Percentiles rank a stretch among this genome's conserved stretches.
phyloP scores from a whole-genome alignment of 2,113 vertebrate species.

The Rattus rattus region DNA sequence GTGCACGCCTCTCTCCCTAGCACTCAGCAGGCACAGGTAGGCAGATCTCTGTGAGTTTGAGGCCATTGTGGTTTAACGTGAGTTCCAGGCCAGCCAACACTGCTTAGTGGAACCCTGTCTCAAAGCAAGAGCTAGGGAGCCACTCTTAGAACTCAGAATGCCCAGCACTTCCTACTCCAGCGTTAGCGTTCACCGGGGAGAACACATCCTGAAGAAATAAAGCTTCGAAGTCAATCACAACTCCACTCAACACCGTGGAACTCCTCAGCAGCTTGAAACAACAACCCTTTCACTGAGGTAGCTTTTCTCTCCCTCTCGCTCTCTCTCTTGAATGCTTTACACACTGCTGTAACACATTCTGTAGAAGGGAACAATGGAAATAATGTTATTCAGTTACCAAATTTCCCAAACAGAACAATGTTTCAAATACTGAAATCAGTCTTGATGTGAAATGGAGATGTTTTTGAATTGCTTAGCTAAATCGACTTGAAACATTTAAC shows the following conservation, averaged over 20 bases:
- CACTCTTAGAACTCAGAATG: neutral
- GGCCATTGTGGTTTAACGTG: neutral
- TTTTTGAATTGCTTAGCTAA: neutral
- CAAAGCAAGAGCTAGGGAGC: neutral
- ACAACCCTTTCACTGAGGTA: neutral
- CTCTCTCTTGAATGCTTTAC: neutral
- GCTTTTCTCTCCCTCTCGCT: neutral
- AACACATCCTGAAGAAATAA: neutral
- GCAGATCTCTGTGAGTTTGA: neutral
- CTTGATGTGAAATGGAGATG: neutral
- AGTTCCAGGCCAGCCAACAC: neutral
- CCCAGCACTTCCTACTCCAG: neutral
- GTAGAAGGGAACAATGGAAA: neutral
- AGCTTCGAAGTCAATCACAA: neutral
- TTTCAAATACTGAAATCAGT: neutral
- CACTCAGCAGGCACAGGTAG: neutral
- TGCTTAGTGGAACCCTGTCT: neutral
- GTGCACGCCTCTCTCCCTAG: neutral
- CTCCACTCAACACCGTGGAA: neutral
- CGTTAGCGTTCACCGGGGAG: neutral
- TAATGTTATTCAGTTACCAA: neutral
- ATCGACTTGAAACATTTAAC: conserved; percentile 9
- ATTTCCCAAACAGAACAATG: neutral
- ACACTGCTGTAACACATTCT: neutral
- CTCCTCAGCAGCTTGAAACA: neutral